Conservation (phyloP, 2,888 invertebrate species). For the Chrysomela aeneicollis region DNA sequence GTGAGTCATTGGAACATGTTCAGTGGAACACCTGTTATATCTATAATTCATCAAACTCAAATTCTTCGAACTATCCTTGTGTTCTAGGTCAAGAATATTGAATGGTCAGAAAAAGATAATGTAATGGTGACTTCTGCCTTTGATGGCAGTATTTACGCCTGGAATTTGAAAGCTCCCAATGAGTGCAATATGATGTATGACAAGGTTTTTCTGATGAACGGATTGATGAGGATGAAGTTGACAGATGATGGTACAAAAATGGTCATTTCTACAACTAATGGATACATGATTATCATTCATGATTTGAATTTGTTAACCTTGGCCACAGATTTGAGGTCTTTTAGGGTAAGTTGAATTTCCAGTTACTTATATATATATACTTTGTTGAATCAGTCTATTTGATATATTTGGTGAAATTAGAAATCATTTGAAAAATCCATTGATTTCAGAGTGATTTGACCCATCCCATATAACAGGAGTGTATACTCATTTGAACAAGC, state of each 20-base stretch:
- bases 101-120: conserved; percentile 85
- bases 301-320: conserved; percentile 83
- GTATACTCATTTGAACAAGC: too few species aligned
- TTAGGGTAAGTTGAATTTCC: conserved; percentile 69
- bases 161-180: conserved; percentile 90
- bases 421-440: too few species aligned
- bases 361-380: too few species aligned
- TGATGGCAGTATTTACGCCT: conserved; percentile 91
- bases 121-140: conserved; percentile 90
- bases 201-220: conserved; percentile 85
- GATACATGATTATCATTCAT: conserved; percentile 89
- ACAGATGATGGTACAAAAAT: conserved; percentile 87
- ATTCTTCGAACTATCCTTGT: background rate
- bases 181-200: conserved; percentile 80
- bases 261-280: conserved; percentile 90
- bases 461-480: too few species aligned
- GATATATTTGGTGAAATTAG: background rate
- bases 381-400: background rate
- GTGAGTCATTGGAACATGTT: too few species aligned
- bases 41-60: too few species aligned
- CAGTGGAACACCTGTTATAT: too few species aligned
- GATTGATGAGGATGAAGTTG: conserved; percentile 85
- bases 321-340: conserved; percentile 81
- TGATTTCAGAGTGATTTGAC: too few species aligned
- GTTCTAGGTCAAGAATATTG: conserved; percentile 85